Evolutionary conservation across 2,888 invertebrate species (phyloP), one percentile per base, ranked within the genome.

Genomic region (Bedellia somnulentella): DNA sequence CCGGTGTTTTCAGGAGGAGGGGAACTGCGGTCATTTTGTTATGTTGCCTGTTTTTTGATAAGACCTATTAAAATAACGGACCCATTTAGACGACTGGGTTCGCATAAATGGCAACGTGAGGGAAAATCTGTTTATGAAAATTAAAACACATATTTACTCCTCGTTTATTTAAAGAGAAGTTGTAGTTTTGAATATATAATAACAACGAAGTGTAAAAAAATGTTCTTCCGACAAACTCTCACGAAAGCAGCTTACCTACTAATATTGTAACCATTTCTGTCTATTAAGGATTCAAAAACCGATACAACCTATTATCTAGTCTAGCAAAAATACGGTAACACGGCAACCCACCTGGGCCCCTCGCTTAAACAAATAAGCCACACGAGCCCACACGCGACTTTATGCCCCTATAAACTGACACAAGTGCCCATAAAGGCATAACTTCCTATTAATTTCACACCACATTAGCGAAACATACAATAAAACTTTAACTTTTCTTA

Each of bases 391-490:
- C 49, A 12, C 51, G 52, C 46, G 44, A 52, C 50, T 70, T 73
- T 68, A 71, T 62, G 59, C 45, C 54, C 55, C 64, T 52, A 73
- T 73, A 71, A 75, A 75, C 53, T 52, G 43, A 50, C 53, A 57
- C 54, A 61, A 68, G 70, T 56, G 59, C 58, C 71, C 64, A 70
- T 75, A 73, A 75, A 73, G 57, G 61, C 58, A 70, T 73, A 73
- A 75, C 68, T 64, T 64, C 70, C 75, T 73, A 75, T 75, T 73
- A 73, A 75, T 75, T 73, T 75, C 68, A 73, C 75, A 75, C 70
- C 67, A 62, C 68, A 75, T 75, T 75, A 73, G 75, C 73, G 64
- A 68, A 70, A 70, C 75, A 68, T 52, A 70, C 66, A 68, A 73
- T 73, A 73, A 75, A 75, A 75, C 62, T 71, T 68, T 52, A 66